Percentiles rank a stretch among this genome's conserved stretches.
phyloP scores from a whole-genome alignment of 2,797 vertebrate species.

The Phalanger gymnotis region DNA sequence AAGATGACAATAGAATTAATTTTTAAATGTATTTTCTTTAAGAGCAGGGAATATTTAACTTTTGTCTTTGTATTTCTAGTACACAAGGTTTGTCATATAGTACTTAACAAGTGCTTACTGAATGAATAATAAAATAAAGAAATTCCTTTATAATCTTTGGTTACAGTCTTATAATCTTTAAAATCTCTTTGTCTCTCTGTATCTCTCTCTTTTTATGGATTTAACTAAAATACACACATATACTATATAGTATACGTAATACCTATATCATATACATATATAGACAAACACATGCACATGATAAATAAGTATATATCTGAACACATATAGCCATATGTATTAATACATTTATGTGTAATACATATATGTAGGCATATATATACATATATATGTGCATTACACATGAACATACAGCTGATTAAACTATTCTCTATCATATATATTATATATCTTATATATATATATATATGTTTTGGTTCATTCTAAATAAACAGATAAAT shows the following conservation, averaged over 20 bases:
- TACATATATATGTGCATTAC: background rate
- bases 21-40: background rate
- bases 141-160: background rate
- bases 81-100: background rate
- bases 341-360: too few species aligned
- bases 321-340: background rate
- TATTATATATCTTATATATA: too few species aligned
- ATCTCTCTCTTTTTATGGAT: background rate
- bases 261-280: background rate
- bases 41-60: background rate
- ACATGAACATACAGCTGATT: background rate
- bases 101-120: background rate
- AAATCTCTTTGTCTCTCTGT: background rate
- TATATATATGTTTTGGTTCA: background rate
- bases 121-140: background rate
- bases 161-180: background rate
- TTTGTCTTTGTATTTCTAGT: background rate
- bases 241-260: background rate
- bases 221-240: background rate
- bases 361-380: background rate
- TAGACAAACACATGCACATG: background rate
- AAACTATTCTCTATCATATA: background rate
- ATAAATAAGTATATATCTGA: background rate
- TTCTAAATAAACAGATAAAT: background rate
- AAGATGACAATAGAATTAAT: background rate